Base-by-base conservation (phyloP, 1,140 invertebrate genomes). In the Cotesia typhae region DNA sequence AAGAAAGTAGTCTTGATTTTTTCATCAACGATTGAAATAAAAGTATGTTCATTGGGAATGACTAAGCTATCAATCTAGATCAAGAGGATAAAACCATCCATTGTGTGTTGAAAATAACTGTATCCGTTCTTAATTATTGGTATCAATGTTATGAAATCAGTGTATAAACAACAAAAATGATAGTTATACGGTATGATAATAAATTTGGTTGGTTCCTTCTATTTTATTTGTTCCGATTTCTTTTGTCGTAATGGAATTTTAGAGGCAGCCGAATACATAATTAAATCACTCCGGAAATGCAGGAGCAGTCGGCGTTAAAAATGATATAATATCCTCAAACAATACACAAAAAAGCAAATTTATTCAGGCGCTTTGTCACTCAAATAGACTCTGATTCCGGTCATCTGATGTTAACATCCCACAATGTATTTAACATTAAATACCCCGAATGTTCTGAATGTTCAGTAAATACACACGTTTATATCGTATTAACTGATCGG, bases 251-350 rank as follows among this genome's bases (percentile, higher is more conserved):
- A 28, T 28, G 28, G 1, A 28, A 28, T 28, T 10, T 3, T 10
- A 47, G 6, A 47, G 10, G 53, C 12, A 64, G 38, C 47, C 47
- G 12, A 17, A 41, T 52, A 66, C 28, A 14, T 9, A 66, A 66
- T 52, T 52, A n/a, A 52, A 66, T 66, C 17, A 10, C 41, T 28
- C 41, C 64, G 64, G 64, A 66, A 51, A 53, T 51, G 20, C 17
- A 37, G 17, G 64, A 4, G 17, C 41, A 51, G 28, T 66, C 52
- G 28, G 47, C 41, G 14, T 10, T n/a, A 47, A 65, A 57, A 65
- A 17, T 65, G 63, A 65, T 65, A 65, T 65, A 41, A 47, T 47
- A 47, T 65, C 63, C 63, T 35, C 9, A 38, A 20, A 41, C 38
- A 65, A 65, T 65, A 65, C n/a, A 63, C 60, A 36, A 37, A n/a